Evolutionary conservation across 2,888 invertebrate genomes (phyloP).

Genomic region (Drosophila percnosoma): DNA sequence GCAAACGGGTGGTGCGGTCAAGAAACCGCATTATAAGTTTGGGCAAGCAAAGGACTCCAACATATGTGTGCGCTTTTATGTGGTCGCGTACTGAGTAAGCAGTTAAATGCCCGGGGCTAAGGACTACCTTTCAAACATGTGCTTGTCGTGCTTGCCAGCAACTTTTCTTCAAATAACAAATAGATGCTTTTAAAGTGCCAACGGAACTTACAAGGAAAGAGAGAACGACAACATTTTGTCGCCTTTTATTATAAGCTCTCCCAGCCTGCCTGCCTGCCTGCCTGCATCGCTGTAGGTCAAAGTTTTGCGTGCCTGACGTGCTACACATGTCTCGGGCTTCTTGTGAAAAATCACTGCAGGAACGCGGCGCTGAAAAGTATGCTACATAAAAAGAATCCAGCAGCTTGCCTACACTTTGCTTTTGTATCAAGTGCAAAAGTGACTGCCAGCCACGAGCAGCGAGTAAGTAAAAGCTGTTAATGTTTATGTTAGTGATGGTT

Average conservation of each 20-base stretch:
- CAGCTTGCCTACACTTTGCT: conserved; percentile 55
- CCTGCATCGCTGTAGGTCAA: conserved; percentile 37
- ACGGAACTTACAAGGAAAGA: conserved; percentile 46
- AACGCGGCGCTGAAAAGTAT: conserved; percentile 47
- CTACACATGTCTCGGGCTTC: conserved; percentile 32
- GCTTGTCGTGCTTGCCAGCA: conserved; percentile 9
- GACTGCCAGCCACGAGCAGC: conserved; percentile 54
- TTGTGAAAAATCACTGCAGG: conserved; percentile 58
- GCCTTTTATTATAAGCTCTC: conserved; percentile 52
- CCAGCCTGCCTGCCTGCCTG: not conserved
- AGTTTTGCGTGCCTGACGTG: conserved; percentile 47
- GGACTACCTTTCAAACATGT: conserved; percentile 27
- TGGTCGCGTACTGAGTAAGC: conserved; percentile 34
- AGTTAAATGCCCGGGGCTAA: conserved; percentile 37
- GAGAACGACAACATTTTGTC: conserved; percentile 66
- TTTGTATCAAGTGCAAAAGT: conserved; percentile 66
- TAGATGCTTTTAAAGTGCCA: conserved; percentile 60
- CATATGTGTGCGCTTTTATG: conserved; percentile 43
- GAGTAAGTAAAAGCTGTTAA: conserved; percentile 76
- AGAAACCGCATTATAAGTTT: conserved; percentile 51
- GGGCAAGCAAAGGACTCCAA: conserved; percentile 22
- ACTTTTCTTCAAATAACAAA: conserved; percentile 57
- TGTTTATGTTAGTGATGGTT: conserved; percentile 72
- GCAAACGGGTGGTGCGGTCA: conserved; percentile 32
- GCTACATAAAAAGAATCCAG: conserved; percentile 45